These are phyloP conservation scores for Drosophila biarmipes DNA, from an alignment of 1,140 invertebrate genomes.

Conservation along the genomic window DNA sequence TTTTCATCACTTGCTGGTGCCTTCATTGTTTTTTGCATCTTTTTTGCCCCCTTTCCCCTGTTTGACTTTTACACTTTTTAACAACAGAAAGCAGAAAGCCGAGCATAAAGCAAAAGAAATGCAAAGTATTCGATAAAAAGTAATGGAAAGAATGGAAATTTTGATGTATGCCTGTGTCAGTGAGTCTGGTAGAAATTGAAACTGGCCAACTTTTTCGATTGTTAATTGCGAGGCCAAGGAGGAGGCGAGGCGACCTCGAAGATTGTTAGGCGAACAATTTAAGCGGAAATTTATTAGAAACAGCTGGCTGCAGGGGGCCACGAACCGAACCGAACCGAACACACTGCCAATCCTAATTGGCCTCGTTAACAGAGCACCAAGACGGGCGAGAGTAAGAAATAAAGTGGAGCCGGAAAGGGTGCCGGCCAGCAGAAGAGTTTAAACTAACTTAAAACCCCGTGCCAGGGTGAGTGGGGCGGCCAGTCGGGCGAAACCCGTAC, in stretches of 20 bases:
- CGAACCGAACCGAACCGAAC: not conserved
- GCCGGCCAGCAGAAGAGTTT: slow-evolving; percentile 47
- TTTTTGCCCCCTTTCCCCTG: slow-evolving; percentile 54
- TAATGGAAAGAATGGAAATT: slow-evolving; percentile 21
- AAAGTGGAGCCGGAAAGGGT: slow-evolving; percentile 1
- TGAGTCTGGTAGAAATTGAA: slow-evolving; percentile 28
- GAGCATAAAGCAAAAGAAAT: slow-evolving; percentile 37
- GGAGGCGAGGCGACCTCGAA: slow-evolving; percentile 14
- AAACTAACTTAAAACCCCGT: slow-evolving; percentile 71
- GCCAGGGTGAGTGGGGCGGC: slow-evolving; percentile 11
- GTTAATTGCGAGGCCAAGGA: slow-evolving; percentile 66
- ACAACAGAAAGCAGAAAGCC: slow-evolving; percentile 37
- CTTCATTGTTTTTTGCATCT: slow-evolving; percentile 39
- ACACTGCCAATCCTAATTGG: slow-evolving; percentile 62
- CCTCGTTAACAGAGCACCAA: slow-evolving; percentile 70
- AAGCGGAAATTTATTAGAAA: slow-evolving; percentile 80
- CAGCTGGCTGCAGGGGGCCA: slow-evolving; percentile 59
- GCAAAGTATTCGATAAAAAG: slow-evolving; percentile 62
- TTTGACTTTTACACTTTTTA: slow-evolving; percentile 79
- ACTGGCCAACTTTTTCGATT: slow-evolving; percentile 63
- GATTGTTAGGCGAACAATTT: slow-evolving; percentile 76
- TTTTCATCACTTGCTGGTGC: slow-evolving; percentile 74
- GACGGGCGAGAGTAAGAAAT: slow-evolving; percentile 8
- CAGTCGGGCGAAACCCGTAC: slow-evolving; percentile 15
- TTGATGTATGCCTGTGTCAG: slow-evolving; percentile 13